Base-by-base conservation (phyloP, 2,797 vertebrate species). In the Ptychobarbus kaznakovi region DNA sequence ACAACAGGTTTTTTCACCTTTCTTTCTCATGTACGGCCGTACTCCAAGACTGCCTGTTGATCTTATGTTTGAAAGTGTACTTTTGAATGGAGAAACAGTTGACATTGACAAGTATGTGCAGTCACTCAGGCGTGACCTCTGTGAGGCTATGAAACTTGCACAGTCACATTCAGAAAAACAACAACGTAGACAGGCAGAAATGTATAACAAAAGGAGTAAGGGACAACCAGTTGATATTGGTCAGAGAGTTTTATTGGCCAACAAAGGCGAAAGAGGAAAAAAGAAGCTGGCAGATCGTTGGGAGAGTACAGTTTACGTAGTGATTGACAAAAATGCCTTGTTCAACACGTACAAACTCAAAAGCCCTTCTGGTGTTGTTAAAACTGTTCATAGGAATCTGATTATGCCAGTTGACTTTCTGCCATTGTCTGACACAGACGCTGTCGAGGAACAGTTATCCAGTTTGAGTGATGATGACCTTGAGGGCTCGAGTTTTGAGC, bases 111-210 rank as follows among this genome's bases (percentile, higher is more conserved):
- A 44, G 25, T 83, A 76, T 83, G 56, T 83, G 22, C 58, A 63
- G 81, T 83, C 81, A 35, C 66, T 83, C 46, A 73, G 25, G 32
- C 38, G 16, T 15, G 81, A 72, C 25, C 61, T 83, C 20, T 73
- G 44, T 1, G 66, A 76, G 15, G 65, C 81, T 9, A 76, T 63
- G 44, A 25, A 35, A 35, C 68, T 58, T 72, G 81, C 32, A 40
- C 81, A 76, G 56, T 42, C 16, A 40, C 65, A 83, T 76, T 70
- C 66, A 28, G 46, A 40, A 40, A 74, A 72, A 35, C 58, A 83
- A 46, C 69, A 76, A 42, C 35, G 32, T 12, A 42, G 12, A 51
- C 69, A 83, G n/a, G 81, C 81, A 38, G 79, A 80, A 22, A 6
- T 53, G 15, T 74, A 86, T 18, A 81, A 58, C 51, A 42, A 73